phyloP scores from a whole-genome alignment of 30 jellyfish, hydroid and myxozoan species.

The Aurelia aurita complex sp. Pacific region DNA sequence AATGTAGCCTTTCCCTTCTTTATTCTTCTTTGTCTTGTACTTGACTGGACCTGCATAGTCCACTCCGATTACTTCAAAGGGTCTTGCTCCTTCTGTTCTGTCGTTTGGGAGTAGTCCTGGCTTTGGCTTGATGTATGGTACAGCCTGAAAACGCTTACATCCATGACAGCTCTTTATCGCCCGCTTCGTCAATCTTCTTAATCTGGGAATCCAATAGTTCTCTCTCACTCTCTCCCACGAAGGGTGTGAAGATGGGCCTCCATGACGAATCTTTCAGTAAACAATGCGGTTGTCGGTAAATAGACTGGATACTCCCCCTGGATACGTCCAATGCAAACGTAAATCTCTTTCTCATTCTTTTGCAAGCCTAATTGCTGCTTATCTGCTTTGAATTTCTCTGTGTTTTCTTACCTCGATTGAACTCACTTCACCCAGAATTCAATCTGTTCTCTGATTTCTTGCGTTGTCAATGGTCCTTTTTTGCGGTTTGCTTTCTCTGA shows the following conservation, averaged over 20 bases:
- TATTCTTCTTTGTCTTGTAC: constrained; percentile 25
- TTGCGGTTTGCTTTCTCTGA: constrained; percentile 16
- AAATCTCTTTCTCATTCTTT: no score
- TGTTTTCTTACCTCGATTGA: no score
- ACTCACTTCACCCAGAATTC: no score
- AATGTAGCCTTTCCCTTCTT: constrained; percentile 1
- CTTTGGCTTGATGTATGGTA: constrained; percentile 34
- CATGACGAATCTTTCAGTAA: constrained; percentile 5
- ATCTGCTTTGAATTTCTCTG: no score
- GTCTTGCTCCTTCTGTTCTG: constrained; percentile 37
- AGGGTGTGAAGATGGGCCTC: constrained; percentile 19
- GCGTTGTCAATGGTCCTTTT: no score
- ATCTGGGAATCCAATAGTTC: no score
- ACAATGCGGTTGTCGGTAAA: constrained; percentile 18
- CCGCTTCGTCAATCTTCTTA: no score
- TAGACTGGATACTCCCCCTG: no score
- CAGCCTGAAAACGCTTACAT: constrained; percentile 13
- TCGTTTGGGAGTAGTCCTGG: constrained; percentile 50
- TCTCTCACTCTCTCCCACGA: constrained; percentile 13
- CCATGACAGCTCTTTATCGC: constrained; percentile 26
- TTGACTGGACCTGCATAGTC: constrained; percentile 59
- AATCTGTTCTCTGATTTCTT: no score
- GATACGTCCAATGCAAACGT: constrained; percentile 45
- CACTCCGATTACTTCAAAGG: constrained; percentile 47
- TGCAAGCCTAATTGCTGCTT: no score